Percentiles rank a stretch among this genome's conserved stretches.
These are phyloP conservation scores for Plemyria rubiginata DNA, from an alignment of 2,888 invertebrate species.

Conservation along the genomic window DNA sequence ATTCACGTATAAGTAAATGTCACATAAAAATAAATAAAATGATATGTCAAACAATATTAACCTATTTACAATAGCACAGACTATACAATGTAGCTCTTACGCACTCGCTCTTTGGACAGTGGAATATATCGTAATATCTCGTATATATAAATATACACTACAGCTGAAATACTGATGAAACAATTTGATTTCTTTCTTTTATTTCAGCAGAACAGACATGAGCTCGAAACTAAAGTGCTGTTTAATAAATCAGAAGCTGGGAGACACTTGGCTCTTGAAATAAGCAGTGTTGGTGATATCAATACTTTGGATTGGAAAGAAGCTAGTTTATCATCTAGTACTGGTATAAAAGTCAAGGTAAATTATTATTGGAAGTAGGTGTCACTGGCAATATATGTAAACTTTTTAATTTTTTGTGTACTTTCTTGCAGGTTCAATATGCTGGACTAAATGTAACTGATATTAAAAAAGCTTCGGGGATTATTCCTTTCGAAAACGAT, in stretches of 20 bases:
- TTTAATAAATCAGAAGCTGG: background rate
- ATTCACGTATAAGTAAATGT: no score
- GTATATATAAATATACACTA: no score
- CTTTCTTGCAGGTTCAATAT: slow-evolving; percentile 20
- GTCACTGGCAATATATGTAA: background rate
- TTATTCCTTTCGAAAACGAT: slow-evolving; percentile 7
- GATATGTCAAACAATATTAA: no score
- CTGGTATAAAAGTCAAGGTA: slow-evolving; percentile 24
- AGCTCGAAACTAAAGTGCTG: background rate
- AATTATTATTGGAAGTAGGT: background rate
- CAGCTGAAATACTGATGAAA: background rate
- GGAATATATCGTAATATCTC: no score
- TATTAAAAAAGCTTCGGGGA: slow-evolving; percentile 14
- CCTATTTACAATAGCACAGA: no score
- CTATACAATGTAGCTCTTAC: no score
- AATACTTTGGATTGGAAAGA: slow-evolving; percentile 18
- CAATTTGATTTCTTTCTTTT: background rate
- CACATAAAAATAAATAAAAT: no score
- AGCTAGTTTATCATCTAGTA: background rate
- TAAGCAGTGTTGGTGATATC: slow-evolving; percentile 14
- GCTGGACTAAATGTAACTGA: slow-evolving; percentile 20
- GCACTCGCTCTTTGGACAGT: no score
- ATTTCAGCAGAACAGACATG: slow-evolving; percentile 1
- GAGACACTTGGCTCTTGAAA: slow-evolving; percentile 3
- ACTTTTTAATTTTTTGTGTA: background rate